Evolutionary conservation across 2,888 invertebrate species (phyloP).

Genomic region (Euplagia quadripunctaria): DNA sequence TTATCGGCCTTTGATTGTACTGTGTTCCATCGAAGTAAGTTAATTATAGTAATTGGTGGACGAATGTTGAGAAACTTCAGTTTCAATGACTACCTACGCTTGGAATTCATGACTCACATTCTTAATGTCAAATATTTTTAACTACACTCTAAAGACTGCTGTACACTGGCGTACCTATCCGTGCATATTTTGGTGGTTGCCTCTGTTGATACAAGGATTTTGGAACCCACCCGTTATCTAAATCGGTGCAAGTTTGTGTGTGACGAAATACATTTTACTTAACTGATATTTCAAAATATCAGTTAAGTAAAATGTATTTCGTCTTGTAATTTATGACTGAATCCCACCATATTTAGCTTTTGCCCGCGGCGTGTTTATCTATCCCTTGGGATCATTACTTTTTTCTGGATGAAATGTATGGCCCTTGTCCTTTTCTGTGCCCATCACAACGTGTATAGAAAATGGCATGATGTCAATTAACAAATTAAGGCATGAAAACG

Average conservation of each 20-base stretch:
- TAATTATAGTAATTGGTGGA: neutral
- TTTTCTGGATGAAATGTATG: neutral
- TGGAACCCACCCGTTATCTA: neutral
- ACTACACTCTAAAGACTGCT: neutral
- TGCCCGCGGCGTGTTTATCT: no score
- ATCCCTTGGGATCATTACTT: no score
- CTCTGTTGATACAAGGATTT: neutral
- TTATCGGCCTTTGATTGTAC: neutral
- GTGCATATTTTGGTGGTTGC: neutral
- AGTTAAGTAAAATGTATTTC: no score
- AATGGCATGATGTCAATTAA: neutral
- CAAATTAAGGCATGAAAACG: neutral
- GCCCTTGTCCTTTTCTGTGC: neutral
- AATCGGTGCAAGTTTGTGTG: neutral
- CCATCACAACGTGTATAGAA: no score
- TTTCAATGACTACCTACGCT: neutral
- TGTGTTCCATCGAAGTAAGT: neutral
- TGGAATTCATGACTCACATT: neutral
- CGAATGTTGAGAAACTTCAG: neutral
- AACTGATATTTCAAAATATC: no score
- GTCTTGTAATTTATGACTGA: no score
- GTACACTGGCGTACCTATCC: neutral
- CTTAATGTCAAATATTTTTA: neutral
- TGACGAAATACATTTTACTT: no score
- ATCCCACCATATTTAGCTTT: no score